Percentiles rank a stretch among this genome's conserved stretches.
Evolutionary conservation across 2,797 vertebrate species (phyloP).

Genomic region (Coranthus polyacanthus): DNA sequence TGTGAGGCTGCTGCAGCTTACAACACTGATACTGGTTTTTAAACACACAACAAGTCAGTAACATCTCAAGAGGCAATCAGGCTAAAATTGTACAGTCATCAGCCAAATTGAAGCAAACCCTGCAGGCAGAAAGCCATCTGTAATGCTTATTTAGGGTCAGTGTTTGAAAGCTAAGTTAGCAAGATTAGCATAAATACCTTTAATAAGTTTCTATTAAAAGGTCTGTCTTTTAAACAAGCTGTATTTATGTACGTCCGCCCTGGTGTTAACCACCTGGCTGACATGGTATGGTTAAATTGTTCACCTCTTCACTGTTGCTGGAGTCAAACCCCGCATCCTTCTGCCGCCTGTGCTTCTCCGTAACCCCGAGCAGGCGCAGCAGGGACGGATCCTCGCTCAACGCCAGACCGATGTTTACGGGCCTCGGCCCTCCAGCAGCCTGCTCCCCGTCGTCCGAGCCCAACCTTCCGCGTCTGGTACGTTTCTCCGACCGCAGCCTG

Average conservation of each 20-base stretch:
- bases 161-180: slow-evolving; percentile 43
- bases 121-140: slow-evolving; percentile 21
- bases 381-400: slow-evolving; percentile 87
- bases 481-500: slow-evolving; percentile 81
- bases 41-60: slow-evolving; percentile 4
- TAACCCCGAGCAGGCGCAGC: slow-evolving; percentile 85
- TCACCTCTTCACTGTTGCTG: slow-evolving; percentile 86
- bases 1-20: neutral
- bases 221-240: neutral
- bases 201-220: slow-evolving; percentile 23
- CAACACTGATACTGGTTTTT: slow-evolving; percentile 10
- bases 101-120: neutral
- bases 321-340: slow-evolving; percentile 85
- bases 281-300: slow-evolving; percentile 42
- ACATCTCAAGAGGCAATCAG: neutral
- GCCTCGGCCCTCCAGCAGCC: slow-evolving; percentile 82
- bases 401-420: slow-evolving; percentile 82
- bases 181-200: slow-evolving; percentile 55
- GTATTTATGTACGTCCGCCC: neutral
- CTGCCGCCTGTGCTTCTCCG: slow-evolving; percentile 86
- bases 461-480: slow-evolving; percentile 78
- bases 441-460: slow-evolving; percentile 70
- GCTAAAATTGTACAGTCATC: slow-evolving; percentile 5
- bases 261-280: neutral
- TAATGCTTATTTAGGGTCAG: neutral